Evolutionary conservation across 2,888 invertebrate species (phyloP).

Genomic region (Orthonychiurus folsomi): DNA sequence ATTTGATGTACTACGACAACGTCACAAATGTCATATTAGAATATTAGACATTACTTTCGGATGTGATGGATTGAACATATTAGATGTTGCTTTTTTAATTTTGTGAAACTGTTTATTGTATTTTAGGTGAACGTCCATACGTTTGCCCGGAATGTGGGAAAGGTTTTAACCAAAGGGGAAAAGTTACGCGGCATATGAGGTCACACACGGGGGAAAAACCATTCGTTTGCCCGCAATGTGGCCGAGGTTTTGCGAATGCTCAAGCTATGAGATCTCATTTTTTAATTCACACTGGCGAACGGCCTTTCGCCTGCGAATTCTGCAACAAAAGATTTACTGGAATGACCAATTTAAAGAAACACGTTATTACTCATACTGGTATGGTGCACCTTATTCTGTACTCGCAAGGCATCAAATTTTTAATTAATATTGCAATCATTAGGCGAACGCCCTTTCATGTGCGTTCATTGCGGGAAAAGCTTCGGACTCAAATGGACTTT

Average conservation of each 20-base stretch:
- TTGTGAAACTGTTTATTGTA: constrained; percentile 5
- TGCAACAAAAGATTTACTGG: constrained; percentile 57
- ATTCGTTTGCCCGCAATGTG: constrained; percentile 54
- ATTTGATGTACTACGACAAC: too few relatives aligned
- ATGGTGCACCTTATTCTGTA: constrained; percentile 17
- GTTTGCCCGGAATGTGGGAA: constrained; percentile 57
- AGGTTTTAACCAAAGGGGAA: constrained; percentile 59
- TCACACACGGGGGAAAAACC: constrained; percentile 54
- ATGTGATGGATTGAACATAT: neutral
- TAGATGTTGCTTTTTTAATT: neutral
- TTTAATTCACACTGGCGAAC: constrained; percentile 42
- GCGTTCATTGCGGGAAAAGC: constrained; percentile 54
- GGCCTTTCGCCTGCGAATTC: constrained; percentile 51
- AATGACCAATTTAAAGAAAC: constrained; percentile 60
- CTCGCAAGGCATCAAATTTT: neutral
- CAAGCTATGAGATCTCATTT: constrained; percentile 37
- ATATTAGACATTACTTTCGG: too few relatives aligned
- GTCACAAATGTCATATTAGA: too few relatives aligned
- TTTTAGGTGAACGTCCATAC: constrained; percentile 48
- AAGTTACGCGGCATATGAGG: constrained; percentile 61
- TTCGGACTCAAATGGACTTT: constrained; percentile 55
- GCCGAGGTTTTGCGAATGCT: constrained; percentile 52
- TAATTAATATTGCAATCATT: constrained; percentile 41
- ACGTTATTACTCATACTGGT: constrained; percentile 54
- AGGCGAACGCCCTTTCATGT: constrained; percentile 52